Base-by-base conservation (phyloP, 2,888 invertebrate species). In the Scaptomyza polygonia region DNA sequence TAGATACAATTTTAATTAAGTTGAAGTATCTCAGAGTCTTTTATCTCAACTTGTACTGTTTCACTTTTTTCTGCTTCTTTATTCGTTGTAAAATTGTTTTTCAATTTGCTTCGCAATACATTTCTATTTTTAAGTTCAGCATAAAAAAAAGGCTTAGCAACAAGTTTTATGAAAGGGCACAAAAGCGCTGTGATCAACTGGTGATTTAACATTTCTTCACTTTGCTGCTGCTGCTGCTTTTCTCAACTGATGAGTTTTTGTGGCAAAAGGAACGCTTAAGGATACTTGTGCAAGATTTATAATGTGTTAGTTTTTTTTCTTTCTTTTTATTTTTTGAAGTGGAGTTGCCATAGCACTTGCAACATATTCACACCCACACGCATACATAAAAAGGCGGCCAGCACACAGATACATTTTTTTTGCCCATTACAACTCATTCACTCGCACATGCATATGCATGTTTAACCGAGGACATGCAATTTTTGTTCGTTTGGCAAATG, bases 221-320 rank as follows among this genome's bases (percentile, higher is more conserved):
- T 34, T n/a, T 29, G 27, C 36, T 21, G 21, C 40, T 21, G 21
- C 40, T 55, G 27, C 43, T 55, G 67, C 57, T 62, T 65, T 71
- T 77, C 61, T 34, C 61, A 63, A 63, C 59, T 64, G 55, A 66
- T 61, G 75, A 51, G 54, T 65, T 63, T 70, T 67, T 66, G 68
- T 58, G 76, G 66, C 63, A 65, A 72, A 64, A 48, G 67, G 55
- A 75, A 74, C 70, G 80, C 85, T 81, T 72, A 71, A 87, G 87
- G 83, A 85, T 84, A 76, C 87, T 85, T 87, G 62, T 78, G 69
- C 69, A 82, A 78, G 79, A 86, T 86, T 86, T 84, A 85, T 83
- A 77, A 86, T 49, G 83, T 85, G 83, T 85, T 85, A 85, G 80
- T 69, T 81, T 77, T 51, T 51, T 61, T 18, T 45, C 16, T 53